Conservation (phyloP, 2,888 invertebrate species). For the Mantis religiosa region DNA sequence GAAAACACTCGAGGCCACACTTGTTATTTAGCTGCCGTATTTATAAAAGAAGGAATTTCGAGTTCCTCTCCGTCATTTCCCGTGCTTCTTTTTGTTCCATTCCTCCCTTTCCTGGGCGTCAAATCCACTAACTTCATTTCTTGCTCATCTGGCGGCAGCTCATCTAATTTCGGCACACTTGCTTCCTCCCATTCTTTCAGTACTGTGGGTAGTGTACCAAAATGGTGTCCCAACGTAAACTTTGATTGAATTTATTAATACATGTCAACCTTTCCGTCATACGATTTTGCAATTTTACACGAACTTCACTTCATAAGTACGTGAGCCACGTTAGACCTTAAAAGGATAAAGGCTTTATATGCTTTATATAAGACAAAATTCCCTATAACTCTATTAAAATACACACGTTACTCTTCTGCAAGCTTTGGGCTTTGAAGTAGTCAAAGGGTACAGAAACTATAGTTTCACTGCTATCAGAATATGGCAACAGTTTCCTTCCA, state of each 20-base stretch:
- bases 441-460: too few species aligned
- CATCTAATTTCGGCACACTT: constrained; percentile 28
- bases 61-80: not conserved
- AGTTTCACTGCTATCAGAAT: too few species aligned
- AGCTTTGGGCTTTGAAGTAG: too few species aligned
- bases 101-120: constrained; percentile 23
- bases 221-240: not conserved
- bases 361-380: too few species aligned
- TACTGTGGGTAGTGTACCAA: not conserved
- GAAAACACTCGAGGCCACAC: not conserved
- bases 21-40: not conserved
- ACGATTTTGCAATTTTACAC: not conserved
- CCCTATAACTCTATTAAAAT: too few species aligned
- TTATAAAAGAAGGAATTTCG: not conserved
- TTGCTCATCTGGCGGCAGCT: constrained; percentile 31
- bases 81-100: not conserved
- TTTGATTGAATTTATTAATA: not conserved
- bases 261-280: not conserved
- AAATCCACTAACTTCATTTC: constrained; percentile 32
- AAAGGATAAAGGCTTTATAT: too few species aligned
- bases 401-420: too few species aligned
- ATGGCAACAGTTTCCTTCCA: too few species aligned
- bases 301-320: not conserved
- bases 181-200: not conserved
- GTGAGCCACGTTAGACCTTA: not conserved